Evolutionary conservation across 2,888 invertebrate species (phyloP), one percentile per base, ranked within the genome.

Genomic region (Caenorhabditis sp.): DNA sequence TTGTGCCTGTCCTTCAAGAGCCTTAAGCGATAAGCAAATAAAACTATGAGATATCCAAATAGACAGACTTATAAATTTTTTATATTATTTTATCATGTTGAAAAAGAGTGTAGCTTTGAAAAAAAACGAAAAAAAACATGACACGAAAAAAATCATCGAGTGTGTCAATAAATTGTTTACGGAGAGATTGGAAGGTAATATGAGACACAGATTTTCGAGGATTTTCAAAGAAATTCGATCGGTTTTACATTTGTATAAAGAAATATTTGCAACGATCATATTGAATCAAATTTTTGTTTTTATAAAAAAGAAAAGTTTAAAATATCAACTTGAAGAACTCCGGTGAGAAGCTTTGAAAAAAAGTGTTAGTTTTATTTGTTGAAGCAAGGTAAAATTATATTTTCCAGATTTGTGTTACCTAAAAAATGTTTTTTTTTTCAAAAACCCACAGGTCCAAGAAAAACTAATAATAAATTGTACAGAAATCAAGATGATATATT

Each of bases 91-190:
- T 43, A 43, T 43, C 43, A 43, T 43, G 43, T 43, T 43, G 17
- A 43, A 64, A 64, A 43, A 43, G 54, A 27, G 14, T 43, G 36
- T 27, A 20, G 50, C 38, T 57, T 61, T 53, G 54, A 43, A 27
- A 56, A 26, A 20, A 52, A n/a, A 50, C 61, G 31, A 31, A 31
- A 31, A 31, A 31, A 31, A 70, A 21, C 14, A 36, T 14, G 7
- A 43, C 3, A 53, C 23, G 62, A 59, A 60, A 49, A 56, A 61
- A 49, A 66, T 65, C 64, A 65, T 65, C 65, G 64, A 70, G 65
- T 70, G 65, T 65, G 70, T 70, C 70, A 70, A 70, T 63, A 70
- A 36, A 66, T 70, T 70, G 70, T 70, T 70, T 65, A 58, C 38
- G 62, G 36, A 58, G 38, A 65, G 61, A 63, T 57, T 54, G 63